Conservation (phyloP, 2,888 invertebrate species). For the Alloplasta piceator region DNA sequence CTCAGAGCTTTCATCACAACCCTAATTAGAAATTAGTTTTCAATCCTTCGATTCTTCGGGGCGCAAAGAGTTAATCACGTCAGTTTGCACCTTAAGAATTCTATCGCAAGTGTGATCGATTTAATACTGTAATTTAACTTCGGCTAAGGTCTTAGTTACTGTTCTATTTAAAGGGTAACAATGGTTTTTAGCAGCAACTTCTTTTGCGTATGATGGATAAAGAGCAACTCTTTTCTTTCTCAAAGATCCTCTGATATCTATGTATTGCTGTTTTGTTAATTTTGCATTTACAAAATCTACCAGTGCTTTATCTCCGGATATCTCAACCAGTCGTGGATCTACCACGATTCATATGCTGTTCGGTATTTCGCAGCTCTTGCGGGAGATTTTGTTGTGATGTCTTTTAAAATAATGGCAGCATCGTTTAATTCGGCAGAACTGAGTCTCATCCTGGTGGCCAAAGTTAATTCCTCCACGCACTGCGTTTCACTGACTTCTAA, state of each 20-base stretch:
- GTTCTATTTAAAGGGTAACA: slow-evolving; percentile 18
- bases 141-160: slow-evolving; percentile 1
- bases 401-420: slow-evolving; percentile 41
- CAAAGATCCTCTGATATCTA: slow-evolving; percentile 30
- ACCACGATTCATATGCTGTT: slow-evolving; percentile 41
- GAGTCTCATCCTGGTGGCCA: slow-evolving; percentile 42
- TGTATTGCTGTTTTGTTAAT: slow-evolving; percentile 50
- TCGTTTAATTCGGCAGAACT: slow-evolving; percentile 39
- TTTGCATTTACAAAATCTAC: slow-evolving; percentile 41
- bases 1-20: slow-evolving; percentile 21
- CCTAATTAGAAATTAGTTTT: slow-evolving; percentile 12
- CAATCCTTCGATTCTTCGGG: background rate
- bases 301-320: slow-evolving; percentile 44
- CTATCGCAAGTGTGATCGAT: slow-evolving; percentile 14
- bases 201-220: slow-evolving; percentile 22
- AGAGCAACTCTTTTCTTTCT: slow-evolving; percentile 1
- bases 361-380: slow-evolving; percentile 36
- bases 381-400: slow-evolving; percentile 48
- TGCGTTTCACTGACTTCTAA: slow-evolving; percentile 41
- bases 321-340: slow-evolving; percentile 25
- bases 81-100: slow-evolving; percentile 9
- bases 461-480: slow-evolving; percentile 36
- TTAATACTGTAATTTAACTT: slow-evolving; percentile 16
- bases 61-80: slow-evolving; percentile 6
- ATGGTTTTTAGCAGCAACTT: slow-evolving; percentile 12